These are phyloP conservation scores for Silvanus unidentatus DNA, from an alignment of 2,888 invertebrate species.

Conservation along the genomic window DNA sequence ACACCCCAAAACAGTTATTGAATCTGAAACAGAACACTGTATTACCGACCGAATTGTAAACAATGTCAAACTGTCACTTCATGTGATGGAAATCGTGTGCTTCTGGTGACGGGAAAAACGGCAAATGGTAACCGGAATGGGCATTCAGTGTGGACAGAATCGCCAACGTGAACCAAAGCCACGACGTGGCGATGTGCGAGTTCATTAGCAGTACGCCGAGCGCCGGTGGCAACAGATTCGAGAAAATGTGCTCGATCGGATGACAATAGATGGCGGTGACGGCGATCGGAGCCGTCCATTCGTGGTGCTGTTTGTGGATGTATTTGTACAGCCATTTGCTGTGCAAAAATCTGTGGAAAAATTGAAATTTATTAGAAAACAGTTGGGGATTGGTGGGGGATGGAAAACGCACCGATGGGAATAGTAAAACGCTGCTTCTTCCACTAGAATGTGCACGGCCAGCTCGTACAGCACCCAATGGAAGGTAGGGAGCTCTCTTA, in stretches of 20 bases:
- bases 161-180: slow-evolving; percentile 76
- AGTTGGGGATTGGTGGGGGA: background rate
- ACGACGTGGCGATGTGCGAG: slow-evolving; percentile 69
- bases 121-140: slow-evolving; percentile 81
- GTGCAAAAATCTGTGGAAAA: slow-evolving; percentile 60
- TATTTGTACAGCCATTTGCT: slow-evolving; percentile 68
- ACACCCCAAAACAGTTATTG: slow-evolving; percentile 76
- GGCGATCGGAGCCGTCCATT: slow-evolving; percentile 85
- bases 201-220: slow-evolving; percentile 69
- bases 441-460: slow-evolving; percentile 65
- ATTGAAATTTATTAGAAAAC: background rate
- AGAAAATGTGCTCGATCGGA: slow-evolving; percentile 70
- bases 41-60: background rate
- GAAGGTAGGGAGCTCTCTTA: slow-evolving; percentile 68
- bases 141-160: slow-evolving; percentile 72
- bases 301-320: slow-evolving; percentile 82
- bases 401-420: slow-evolving; percentile 59
- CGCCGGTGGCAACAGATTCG: slow-evolving; percentile 71
- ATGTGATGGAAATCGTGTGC: slow-evolving; percentile 85
- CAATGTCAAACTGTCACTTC: slow-evolving; percentile 53
- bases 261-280: slow-evolving; percentile 76
- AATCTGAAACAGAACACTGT: slow-evolving; percentile 53
- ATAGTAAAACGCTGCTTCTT: slow-evolving; percentile 80
- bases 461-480: slow-evolving; percentile 71
- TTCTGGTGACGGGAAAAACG: slow-evolving; percentile 79